Conservation (phyloP, 1,140 invertebrate genomes). For the Drosophila truncata region DNA sequence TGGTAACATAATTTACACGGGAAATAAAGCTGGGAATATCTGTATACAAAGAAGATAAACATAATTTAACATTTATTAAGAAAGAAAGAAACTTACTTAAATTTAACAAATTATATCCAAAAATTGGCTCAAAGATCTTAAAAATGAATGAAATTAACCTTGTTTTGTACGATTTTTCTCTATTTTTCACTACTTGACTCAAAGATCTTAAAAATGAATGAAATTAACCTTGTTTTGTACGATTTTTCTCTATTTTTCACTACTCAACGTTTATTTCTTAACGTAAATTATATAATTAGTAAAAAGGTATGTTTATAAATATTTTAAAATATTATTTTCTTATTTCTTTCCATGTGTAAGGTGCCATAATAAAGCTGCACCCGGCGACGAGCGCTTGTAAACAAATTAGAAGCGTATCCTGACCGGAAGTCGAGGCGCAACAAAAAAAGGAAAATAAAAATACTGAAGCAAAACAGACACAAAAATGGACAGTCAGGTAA, state of each 20-base stretch:
- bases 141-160: neutral
- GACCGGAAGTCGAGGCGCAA: slow-evolving; percentile 75
- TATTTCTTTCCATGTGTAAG: neutral
- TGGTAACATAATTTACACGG: slow-evolving; percentile 7
- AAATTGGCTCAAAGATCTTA: neutral
- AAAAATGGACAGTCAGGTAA: slow-evolving; percentile 46
- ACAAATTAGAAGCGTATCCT: slow-evolving; percentile 82
- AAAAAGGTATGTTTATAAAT: neutral
- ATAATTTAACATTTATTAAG: too few relatives aligned
- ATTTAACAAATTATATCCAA: too few relatives aligned
- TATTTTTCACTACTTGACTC: neutral
- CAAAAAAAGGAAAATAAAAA: slow-evolving; percentile 40
- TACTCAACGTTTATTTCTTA: neutral
- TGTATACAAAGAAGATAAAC: too few relatives aligned
- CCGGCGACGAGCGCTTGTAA: slow-evolving; percentile 58
- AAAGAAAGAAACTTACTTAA: neutral
- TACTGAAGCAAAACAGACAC: slow-evolving; percentile 25
- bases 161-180: neutral
- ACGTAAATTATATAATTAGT: neutral
- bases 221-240: too few relatives aligned
- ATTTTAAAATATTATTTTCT: neutral
- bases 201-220: neutral
- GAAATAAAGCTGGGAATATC: neutral
- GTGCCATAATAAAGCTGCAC: slow-evolving; percentile 20
- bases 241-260: neutral